Evolutionary conservation across 2,888 invertebrate species (phyloP).

Genomic region (Phragmatobia fuliginosa): DNA sequence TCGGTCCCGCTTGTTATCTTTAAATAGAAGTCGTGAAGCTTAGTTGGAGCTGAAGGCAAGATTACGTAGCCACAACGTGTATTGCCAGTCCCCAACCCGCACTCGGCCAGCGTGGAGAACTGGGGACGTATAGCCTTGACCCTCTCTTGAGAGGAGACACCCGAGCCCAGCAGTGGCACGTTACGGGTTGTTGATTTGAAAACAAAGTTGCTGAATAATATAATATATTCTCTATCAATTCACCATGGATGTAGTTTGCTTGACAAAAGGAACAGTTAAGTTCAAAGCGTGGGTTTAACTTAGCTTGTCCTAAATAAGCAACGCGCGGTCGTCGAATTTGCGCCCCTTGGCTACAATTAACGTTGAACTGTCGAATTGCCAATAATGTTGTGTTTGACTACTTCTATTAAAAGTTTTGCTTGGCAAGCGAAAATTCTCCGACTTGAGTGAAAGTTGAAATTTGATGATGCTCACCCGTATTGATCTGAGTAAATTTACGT

Average conservation of each 20-base stretch:
- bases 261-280: constrained; percentile 44
- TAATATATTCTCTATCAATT: neutral
- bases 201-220: no score
- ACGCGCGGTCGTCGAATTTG: constrained; percentile 26
- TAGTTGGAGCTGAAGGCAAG: no score
- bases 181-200: no score
- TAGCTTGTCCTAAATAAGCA: constrained; percentile 57
- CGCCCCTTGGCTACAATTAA: constrained; percentile 45
- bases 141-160: no score
- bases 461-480: constrained; percentile 37
- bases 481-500: constrained; percentile 28
- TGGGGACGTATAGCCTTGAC: no score
- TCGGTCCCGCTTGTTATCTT: no score
- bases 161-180: no score
- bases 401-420: constrained; percentile 50
- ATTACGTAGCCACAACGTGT: no score
- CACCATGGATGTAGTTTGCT: constrained; percentile 33
- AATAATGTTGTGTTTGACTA: constrained; percentile 55
- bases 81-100: no score
- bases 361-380: constrained; percentile 51
- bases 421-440: constrained; percentile 34
- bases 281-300: constrained; percentile 29
- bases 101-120: no score
- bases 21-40: no score
- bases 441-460: constrained; percentile 35